Evolutionary conservation across 1,140 invertebrate species (phyloP), one percentile per base, ranked within the genome.

Genomic region (Macrobrachium nipponense): DNA sequence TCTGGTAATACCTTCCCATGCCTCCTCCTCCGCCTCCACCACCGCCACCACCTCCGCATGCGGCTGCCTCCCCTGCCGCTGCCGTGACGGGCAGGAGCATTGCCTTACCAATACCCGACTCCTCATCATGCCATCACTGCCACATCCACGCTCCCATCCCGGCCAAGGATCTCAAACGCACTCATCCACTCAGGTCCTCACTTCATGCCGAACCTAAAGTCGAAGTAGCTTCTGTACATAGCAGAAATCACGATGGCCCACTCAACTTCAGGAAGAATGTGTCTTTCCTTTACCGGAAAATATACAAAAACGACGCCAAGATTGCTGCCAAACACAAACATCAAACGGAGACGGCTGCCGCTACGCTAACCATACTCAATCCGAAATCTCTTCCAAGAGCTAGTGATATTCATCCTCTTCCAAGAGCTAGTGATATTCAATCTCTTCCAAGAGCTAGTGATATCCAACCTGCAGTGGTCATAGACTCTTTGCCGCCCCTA

Each of bases 121-220:
- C 70, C 79, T 68, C 82, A 7, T 58, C 66, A 44, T 87, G 85
- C 72, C 85, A 87, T 72, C 85, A 87, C 79, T 87, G 85, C 70
- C 85, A 87, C 79, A 82, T 87, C 61, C 85, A 82, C 44, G 79
- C 85, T 11, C 85, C 85, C 60, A 81, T 87, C n/a, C 85, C 85
- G 17, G 60, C 80, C 60, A 20, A 62, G 70, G 72, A 76, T 44
- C 79, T 87, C 59, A 87, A 81, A 20, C 85, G 85, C 58, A 87
- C 85, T 4, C 85, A 87, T 60, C 85, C 85, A 5, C 85, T 87
- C 20, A 51, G 85, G 72, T 75, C 77, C 68, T 51, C 60, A 73
- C 70, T n/a, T 61, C n/a, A 14, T 70, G 7, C 20, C 23, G 20
- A 36, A 6, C 51, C 51, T 51, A 51, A 70, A 12, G 12, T 2